Evolutionary conservation across 2,888 invertebrate genomes (phyloP).

Genomic region (Cephus runcator): DNA sequence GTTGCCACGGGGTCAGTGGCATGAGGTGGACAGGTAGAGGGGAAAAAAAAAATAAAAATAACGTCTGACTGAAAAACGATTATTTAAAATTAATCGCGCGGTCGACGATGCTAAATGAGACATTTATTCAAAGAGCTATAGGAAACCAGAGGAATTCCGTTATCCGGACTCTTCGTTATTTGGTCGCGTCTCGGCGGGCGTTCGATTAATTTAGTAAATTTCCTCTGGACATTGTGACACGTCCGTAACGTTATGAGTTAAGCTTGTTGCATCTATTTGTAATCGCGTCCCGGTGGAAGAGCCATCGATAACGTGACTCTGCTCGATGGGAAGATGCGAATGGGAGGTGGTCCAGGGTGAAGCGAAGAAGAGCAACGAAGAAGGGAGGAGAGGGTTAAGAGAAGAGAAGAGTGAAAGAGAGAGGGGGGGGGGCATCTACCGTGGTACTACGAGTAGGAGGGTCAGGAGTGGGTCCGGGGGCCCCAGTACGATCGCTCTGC

Average conservation of each 20-base stretch:
- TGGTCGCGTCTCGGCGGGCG: background rate
- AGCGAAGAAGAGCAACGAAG: conserved; percentile 15
- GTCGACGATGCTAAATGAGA: background rate
- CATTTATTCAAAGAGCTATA: background rate
- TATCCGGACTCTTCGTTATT: background rate
- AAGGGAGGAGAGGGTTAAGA: conserved; percentile 23
- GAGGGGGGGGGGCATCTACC: conserved; percentile 32
- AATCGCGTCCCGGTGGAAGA: background rate
- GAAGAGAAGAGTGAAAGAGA: conserved; percentile 35
- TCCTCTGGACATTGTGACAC: background rate
- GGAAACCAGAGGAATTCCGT: background rate
- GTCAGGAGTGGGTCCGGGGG: conserved; percentile 30
- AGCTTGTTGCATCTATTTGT: background rate
- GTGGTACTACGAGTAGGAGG: conserved; percentile 13
- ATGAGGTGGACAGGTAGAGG: background rate
- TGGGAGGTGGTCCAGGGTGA: conserved; percentile 7
- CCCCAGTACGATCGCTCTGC: conserved; percentile 37
- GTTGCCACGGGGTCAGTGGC: background rate
- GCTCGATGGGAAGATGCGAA: background rate
- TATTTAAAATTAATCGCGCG: background rate
- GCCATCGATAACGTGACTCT: background rate
- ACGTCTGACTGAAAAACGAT: background rate
- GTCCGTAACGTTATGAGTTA: background rate
- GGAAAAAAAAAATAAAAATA: background rate
- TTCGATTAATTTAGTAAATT: background rate